A percentile compares a stretch with the other conserved stretches of the same genome.
Evolutionary conservation across 2,797 vertebrate species (phyloP).

Genomic region (Micrastur ruficollis): DNA sequence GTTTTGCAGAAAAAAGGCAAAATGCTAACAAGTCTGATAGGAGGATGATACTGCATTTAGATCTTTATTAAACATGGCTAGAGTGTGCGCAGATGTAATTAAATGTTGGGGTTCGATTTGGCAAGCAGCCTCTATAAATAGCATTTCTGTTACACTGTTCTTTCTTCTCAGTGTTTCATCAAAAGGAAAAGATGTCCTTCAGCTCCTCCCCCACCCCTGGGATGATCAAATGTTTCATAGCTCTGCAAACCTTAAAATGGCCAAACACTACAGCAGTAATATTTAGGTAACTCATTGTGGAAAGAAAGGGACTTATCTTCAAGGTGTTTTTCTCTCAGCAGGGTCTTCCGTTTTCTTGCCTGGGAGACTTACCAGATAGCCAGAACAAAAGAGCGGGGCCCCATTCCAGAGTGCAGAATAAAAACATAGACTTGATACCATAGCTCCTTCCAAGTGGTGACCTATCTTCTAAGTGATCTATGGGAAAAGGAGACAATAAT

Average conservation of each 20-base stretch:
- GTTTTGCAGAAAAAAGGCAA: neutral
- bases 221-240: slow-evolving; percentile 26
- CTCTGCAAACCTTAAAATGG: neutral
- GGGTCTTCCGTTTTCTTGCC: neutral
- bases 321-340: neutral
- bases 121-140: slow-evolving; percentile 30
- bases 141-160: neutral
- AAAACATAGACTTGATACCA: fast-evolving
- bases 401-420: neutral
- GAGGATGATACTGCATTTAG: neutral
- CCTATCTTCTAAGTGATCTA: neutral
- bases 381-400: neutral
- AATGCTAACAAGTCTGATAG: neutral
- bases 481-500: neutral
- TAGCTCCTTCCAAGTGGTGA: neutral
- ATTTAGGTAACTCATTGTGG: neutral
- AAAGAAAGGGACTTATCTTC: neutral
- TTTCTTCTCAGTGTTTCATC: neutral
- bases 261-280: neutral
- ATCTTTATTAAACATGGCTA: neutral
- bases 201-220: neutral
- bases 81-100: neutral
- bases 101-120: slow-evolving; percentile 2
- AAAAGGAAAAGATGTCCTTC: slow-evolving; percentile 20
- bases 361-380: neutral